Evolutionary conservation across 2,113 vertebrate genomes (phyloP), one percentile per base, ranked within the genome.

Genomic region (Malurus cyaneus): DNA sequence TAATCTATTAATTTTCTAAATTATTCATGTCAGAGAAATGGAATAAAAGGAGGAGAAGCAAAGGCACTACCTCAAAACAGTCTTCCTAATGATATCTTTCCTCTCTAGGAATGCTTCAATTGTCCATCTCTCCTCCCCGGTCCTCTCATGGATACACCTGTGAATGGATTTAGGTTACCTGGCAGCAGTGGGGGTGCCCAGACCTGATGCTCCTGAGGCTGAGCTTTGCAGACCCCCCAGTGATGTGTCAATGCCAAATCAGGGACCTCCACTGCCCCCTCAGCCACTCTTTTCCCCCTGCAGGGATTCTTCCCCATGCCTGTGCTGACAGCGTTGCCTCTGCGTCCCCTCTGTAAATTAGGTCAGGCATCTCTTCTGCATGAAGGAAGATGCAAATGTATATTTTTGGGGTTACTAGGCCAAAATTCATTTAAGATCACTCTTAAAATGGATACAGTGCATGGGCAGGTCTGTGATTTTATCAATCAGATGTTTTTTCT

Each of bases 1-100:
- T 96, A 93, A 95, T 95, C 77, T 69, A 92, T 93, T 95, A 95
- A 92, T 96, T 96, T 91, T 95, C 80, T 95, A 87, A 94, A 94
- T 95, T 96, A 94, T 97, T 97, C 21, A 91, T 96, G 20, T 18
- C 69, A 69, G 88, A 87, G 83, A 74, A 95, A 74, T 81, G 67
- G 83, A 92, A 67, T 49, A 66, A 82, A 79, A 71, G 57, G 29
- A 81, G 18, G 61, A 71, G 67, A 80, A 78, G 49, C 52, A 87
- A 79, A 81, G 18, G 26, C n/a, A 19, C 41, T 34, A 49, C 23
- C 9, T 81, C 60, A 84, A 86, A 47, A 0, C 56, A 44, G n/a
- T 2, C 0, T 88, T 80, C 18, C 26, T 74, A 64, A 7, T 50
- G 18, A 39, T 39, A 26, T 62, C 14, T 83, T 84, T 91, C 6